Conservation (phyloP, 2,113 vertebrate species). For the Arizona elegans region DNA sequence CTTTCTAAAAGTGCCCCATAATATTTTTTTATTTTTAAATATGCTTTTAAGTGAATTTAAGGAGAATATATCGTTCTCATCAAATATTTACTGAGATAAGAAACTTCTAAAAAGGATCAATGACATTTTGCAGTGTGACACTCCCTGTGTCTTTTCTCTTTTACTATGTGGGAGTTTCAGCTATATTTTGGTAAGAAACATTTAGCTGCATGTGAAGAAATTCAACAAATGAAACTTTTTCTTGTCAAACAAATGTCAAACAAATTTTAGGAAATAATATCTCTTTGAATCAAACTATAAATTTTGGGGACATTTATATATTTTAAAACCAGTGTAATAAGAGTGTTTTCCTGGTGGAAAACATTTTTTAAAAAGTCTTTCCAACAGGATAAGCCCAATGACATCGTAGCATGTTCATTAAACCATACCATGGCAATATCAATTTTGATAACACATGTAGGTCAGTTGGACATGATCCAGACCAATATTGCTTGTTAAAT, state of each 20-base stretch:
- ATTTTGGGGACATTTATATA: not conserved
- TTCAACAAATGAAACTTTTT: not conserved
- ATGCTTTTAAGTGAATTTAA: not conserved
- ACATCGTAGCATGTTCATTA: not conserved
- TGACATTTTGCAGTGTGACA: not conserved
- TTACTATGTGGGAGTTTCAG: not conserved
- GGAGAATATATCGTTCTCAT: not conserved
- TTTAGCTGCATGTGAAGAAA: not conserved
- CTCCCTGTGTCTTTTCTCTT: not conserved
- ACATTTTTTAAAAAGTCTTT: not conserved
- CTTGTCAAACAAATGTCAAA: not conserved
- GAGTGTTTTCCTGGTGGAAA: not conserved
- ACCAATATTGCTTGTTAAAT: conserved; percentile 10
- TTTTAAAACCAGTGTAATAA: not conserved
- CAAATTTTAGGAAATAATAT: not conserved
- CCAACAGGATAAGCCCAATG: not conserved
- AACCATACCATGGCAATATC: not conserved
- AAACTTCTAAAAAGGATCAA: not conserved
- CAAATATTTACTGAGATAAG: not conserved
- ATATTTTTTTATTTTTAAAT: not conserved
- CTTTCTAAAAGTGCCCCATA: not conserved
- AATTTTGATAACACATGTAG: not conserved
- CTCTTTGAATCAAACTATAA: not conserved
- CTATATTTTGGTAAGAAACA: not conserved
- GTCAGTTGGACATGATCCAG: conserved; percentile 13